These are phyloP conservation scores for Alethe diademata DNA, from an alignment of 2,113 vertebrate genomes.

Conservation along the genomic window DNA sequence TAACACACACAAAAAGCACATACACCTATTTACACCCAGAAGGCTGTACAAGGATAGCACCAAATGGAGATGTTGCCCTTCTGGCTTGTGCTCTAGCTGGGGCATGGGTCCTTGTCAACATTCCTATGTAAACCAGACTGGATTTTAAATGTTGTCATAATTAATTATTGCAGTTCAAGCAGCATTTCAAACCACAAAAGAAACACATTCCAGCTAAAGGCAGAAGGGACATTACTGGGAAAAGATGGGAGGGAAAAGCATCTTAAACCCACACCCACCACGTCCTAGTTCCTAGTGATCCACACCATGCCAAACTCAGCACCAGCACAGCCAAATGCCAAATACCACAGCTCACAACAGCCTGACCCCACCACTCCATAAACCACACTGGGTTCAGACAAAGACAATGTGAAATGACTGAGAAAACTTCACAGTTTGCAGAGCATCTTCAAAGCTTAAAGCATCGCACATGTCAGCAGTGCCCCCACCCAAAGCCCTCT, in stretches of 20 bases:
- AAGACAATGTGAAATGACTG: background rate
- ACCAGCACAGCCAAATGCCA: background rate
- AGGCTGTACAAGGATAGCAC: background rate
- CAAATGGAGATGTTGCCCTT: background rate
- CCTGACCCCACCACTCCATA: background rate
- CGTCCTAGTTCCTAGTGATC: background rate
- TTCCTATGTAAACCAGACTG: background rate
- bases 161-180: background rate
- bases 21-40: background rate
- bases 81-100: background rate
- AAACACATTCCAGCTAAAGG: background rate
- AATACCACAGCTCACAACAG: background rate
- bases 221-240: background rate
- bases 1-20: background rate
- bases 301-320: background rate
- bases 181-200: background rate
- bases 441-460: background rate
- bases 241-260: background rate
- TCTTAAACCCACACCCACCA: background rate
- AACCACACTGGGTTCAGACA: background rate
- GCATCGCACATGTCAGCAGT: accelerated
- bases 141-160: background rate
- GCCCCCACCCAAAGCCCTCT: background rate
- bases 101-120: background rate
- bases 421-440: background rate